Base-by-base conservation (phyloP, 1,140 invertebrate species). In the Pogonus chalceus region DNA sequence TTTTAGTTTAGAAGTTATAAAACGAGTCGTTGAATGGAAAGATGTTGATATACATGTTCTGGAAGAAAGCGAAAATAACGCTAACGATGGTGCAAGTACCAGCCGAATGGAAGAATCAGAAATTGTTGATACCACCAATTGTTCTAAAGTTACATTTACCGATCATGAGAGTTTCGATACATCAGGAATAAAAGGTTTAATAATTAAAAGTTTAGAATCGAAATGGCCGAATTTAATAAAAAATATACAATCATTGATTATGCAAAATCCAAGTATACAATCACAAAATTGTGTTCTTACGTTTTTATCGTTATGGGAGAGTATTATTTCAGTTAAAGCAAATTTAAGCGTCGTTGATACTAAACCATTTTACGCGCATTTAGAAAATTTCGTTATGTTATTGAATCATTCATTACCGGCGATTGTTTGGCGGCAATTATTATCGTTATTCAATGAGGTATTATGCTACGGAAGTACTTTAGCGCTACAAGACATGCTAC, bases 251-350 rank as follows among this genome's bases (percentile, higher is more conserved):
- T 72, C 73, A 58, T 65, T 83, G 51, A 76, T 80, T 62, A 66
- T 71, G 50, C 68, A 76, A 68, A 78, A 77, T 67, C 72, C 76
- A 16, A 56, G 59, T 58, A 65, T 76, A 43, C 76, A 79, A 60
- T 72, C 77, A 53, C 81, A 79, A 72, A 80, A 81, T 58, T 83
- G 80, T 67, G 79, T 90, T 46, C 75, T 91, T 31, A 88, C 87
- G 20, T 92, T 92, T 65, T 76, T 92, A 39, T 81, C 85, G 51
- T 70, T 92, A 9, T 92, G 90, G 89, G 87, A 91, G 65, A 86
- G 87, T 56, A 88, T 90, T n/a, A 92, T 93, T 64, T 91, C 88
- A 43, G 88, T 92, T 0, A 90, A 90, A 70, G 87, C 89, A 12
- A 92, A 92, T 74, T 74, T 93, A 20, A 91, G 88, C 20, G 83